Conservation (phyloP, 2,113 vertebrate genomes). For the Boulengeromyrus knoepffleri region DNA sequence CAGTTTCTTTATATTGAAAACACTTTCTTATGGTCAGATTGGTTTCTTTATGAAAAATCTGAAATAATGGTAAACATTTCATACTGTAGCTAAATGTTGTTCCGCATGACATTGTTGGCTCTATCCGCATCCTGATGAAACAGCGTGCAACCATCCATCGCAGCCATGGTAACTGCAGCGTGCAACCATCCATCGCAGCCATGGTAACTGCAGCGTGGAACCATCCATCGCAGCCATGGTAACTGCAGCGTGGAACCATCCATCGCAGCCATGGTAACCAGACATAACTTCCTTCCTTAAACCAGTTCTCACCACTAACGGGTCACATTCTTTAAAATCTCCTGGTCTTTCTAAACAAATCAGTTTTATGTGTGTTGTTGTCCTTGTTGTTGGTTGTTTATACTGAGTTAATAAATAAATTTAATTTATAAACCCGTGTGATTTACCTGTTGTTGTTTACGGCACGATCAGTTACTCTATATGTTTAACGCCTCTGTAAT, state of each 20-base stretch:
- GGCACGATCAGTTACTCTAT: background rate
- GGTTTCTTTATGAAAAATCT: slow-evolving; percentile 58
- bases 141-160: slow-evolving; percentile 48
- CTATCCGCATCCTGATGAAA: slow-evolving; percentile 47
- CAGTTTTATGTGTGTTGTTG: slow-evolving; percentile 41
- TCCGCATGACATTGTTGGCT: slow-evolving; percentile 63
- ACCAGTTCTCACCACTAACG: slow-evolving; percentile 31
- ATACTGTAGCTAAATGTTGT: slow-evolving; percentile 57
- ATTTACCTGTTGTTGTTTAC: background rate
- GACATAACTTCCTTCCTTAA: slow-evolving; percentile 39
- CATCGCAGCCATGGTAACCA: background rate
- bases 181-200: background rate
- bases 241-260: background rate
- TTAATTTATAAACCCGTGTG: slow-evolving; percentile 53
- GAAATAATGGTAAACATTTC: slow-evolving; percentile 47
- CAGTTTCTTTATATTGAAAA: slow-evolving; percentile 65
- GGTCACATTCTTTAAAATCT: slow-evolving; percentile 36
- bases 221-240: slow-evolving; percentile 16
- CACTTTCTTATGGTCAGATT: slow-evolving; percentile 62
- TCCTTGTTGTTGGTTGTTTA: slow-evolving; percentile 57
- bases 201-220: slow-evolving; percentile 42
- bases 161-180: slow-evolving; percentile 27
- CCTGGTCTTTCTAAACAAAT: slow-evolving; percentile 42
- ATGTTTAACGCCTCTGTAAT: background rate
- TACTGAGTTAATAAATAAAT: slow-evolving; percentile 67